Evolutionary conservation across 2,113 vertebrate species (phyloP).

Genomic region (Pseudopodoces humilis): DNA sequence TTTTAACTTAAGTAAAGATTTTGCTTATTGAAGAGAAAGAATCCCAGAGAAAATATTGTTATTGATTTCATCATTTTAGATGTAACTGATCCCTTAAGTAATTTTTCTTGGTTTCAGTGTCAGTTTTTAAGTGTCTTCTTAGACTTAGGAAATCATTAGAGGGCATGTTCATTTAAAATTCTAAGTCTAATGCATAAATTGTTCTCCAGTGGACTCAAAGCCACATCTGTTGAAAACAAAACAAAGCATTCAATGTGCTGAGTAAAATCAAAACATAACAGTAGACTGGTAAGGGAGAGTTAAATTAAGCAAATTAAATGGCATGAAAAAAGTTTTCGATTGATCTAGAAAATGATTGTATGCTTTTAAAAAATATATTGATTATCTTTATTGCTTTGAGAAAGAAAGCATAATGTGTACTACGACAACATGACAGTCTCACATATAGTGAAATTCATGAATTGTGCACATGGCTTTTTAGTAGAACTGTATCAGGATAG

Average conservation of each 20-base stretch:
- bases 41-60: conserved; percentile 96
- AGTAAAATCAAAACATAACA: conserved; percentile 76
- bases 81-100: conserved; percentile 94
- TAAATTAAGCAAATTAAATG: conserved; percentile 88
- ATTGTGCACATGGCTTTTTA: neutral
- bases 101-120: conserved; percentile 83
- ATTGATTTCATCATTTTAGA: conserved; percentile 96
- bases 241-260: conserved; percentile 72
- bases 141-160: conserved; percentile 74
- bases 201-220: conserved; percentile 77
- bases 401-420: conserved; percentile 1
- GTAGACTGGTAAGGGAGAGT: conserved; percentile 58
- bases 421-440: neutral
- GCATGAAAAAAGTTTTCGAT: conserved; percentile 75
- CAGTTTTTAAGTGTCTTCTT: conserved; percentile 82
- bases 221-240: conserved; percentile 85
- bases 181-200: conserved; percentile 83
- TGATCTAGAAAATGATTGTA: conserved; percentile 72
- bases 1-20: conserved; percentile 88
- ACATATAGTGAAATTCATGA: neutral
- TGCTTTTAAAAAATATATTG: conserved; percentile 81
- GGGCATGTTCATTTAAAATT: conserved; percentile 83
- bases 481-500: neutral
- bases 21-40: conserved; percentile 85
- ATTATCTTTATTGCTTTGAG: conserved; percentile 67